Evolutionary conservation across 2,797 vertebrate genomes (phyloP).

Genomic region (Myotis myotis): DNA sequence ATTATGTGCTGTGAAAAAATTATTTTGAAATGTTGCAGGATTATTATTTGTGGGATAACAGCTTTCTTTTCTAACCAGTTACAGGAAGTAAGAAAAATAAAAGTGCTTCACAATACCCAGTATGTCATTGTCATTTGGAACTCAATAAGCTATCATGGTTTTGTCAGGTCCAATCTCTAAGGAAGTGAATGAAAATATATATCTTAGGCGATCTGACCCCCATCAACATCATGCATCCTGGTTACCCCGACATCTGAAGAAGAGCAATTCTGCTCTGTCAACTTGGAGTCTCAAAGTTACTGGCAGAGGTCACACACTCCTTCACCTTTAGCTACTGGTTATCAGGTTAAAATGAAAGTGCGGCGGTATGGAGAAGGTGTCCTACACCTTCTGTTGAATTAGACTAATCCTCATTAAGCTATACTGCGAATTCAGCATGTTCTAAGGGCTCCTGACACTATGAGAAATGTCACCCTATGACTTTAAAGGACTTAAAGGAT

Average conservation of each 20-base stretch:
- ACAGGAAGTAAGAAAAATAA: conserved; percentile 49
- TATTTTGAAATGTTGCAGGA: not conserved
- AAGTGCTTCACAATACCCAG: conserved; percentile 50
- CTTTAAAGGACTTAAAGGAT: conserved; percentile 63
- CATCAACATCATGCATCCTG: conserved; percentile 41
- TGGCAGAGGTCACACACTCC: conserved; percentile 59
- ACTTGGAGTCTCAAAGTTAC: conserved; percentile 35
- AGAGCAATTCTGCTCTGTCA: conserved; percentile 54
- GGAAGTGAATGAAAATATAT: conserved; percentile 67
- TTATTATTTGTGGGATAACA: conserved; percentile 46
- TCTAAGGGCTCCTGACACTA: conserved; percentile 41
- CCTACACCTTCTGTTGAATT: conserved; percentile 66
- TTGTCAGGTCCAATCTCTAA: conserved; percentile 63
- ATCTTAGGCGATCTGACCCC: conserved; percentile 21
- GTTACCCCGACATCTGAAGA: conserved; percentile 40
- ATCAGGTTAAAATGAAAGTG: conserved; percentile 65
- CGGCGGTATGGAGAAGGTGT: conserved; percentile 28
- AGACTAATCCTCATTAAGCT: conserved; percentile 69
- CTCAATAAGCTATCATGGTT: conserved; percentile 57
- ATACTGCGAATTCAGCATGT: conserved; percentile 70
- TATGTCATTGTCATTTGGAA: conserved; percentile 64
- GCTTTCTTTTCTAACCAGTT: conserved; percentile 41
- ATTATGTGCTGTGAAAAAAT: not conserved
- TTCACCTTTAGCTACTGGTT: conserved; percentile 49
- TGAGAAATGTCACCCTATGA: conserved; percentile 58